phyloP scores from a whole-genome alignment of 1,140 invertebrate species.

The Harpegnathos saltator region DNA sequence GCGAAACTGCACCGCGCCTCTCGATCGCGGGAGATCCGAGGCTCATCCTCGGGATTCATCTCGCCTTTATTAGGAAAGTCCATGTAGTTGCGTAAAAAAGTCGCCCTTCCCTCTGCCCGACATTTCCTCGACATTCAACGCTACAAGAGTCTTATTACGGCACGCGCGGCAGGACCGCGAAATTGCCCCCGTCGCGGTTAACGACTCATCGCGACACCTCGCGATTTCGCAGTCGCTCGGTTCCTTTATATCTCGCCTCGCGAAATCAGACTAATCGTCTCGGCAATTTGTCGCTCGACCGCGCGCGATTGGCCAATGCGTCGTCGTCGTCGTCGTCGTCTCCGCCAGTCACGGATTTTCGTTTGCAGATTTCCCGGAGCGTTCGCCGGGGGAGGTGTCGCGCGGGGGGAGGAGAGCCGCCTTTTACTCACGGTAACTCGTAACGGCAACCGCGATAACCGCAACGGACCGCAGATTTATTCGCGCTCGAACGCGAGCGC shows the following conservation, averaged over 20 bases:
- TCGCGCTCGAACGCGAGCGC: not conserved
- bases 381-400: not conserved
- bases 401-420: too few species aligned
- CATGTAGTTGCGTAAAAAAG: too few species aligned
- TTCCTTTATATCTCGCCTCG: conserved; percentile 46
- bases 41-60: too few species aligned
- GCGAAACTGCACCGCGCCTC: too few species aligned
- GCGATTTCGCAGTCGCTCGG: conserved; percentile 52
- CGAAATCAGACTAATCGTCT: conserved; percentile 59
- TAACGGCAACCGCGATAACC: conserved; percentile 42
- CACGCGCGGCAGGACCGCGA: conserved; percentile 26
- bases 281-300: conserved; percentile 49
- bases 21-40: too few species aligned
- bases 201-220: conserved; percentile 47
- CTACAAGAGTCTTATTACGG: conserved; percentile 16
- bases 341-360: conserved; percentile 26
- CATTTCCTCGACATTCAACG: not conserved
- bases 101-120: too few species aligned
- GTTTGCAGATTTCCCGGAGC: conserved; percentile 21
- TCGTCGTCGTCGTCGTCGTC: not conserved
- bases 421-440: conserved; percentile 16
- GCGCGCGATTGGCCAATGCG: conserved; percentile 44
- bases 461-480: conserved; percentile 20
- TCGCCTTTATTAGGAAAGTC: too few species aligned
- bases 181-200: conserved; percentile 51